These are phyloP conservation scores for Arctocebus calabarensis DNA, from an alignment of 2,797 vertebrate genomes.

Conservation along the genomic window DNA sequence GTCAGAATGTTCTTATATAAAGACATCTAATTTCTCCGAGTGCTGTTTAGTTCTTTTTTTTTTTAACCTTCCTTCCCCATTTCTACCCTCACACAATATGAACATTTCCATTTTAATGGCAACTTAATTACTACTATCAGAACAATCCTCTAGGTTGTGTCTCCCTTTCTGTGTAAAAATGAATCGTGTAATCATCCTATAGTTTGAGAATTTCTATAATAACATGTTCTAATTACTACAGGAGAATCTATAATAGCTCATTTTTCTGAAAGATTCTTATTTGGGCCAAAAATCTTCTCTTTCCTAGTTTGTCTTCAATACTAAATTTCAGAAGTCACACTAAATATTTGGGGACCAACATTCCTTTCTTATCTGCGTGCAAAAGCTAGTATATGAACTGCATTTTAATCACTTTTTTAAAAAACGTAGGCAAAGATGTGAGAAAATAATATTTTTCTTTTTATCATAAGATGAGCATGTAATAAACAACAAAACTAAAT, in stretches of 20 bases:
- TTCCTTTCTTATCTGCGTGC: background rate
- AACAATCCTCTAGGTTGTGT: background rate
- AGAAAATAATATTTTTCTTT: background rate
- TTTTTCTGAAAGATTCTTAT: conserved; percentile 3
- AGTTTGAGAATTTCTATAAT: conserved; percentile 25
- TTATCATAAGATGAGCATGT: background rate
- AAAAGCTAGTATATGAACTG: background rate
- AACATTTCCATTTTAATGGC: background rate
- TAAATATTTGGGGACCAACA: background rate
- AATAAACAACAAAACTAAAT: background rate
- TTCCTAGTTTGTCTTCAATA: background rate
- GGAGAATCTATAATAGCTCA: background rate
- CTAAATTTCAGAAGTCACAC: background rate
- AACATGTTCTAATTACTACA: background rate
- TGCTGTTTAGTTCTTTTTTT: background rate
- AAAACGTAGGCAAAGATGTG: background rate
- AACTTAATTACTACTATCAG: conserved; percentile 52
- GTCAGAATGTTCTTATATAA: background rate
- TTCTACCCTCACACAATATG: background rate
- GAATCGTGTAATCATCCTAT: conserved; percentile 38
- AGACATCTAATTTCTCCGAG: background rate
- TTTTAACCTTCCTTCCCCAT: background rate
- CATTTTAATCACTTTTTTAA: background rate
- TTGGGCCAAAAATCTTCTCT: background rate
- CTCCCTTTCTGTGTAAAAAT: conserved; percentile 33